Conservation (phyloP, 2,888 invertebrate species). For the Phyto melanocephala region DNA sequence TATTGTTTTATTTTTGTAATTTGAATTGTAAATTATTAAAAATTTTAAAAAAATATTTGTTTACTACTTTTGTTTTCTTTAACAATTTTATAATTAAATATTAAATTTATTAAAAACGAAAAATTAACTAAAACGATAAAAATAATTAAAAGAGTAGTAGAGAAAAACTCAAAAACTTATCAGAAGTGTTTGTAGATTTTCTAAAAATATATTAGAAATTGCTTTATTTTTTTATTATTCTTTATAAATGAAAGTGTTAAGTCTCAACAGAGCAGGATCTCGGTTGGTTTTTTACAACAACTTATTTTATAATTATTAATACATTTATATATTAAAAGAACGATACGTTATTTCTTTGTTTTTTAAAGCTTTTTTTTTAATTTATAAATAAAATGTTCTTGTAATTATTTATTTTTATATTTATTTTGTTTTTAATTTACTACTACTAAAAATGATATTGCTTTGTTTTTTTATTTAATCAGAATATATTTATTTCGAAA, state of each 20-base stretch:
- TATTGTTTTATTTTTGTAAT: constrained; percentile 32
- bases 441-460: constrained; percentile 26
- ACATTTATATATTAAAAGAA: constrained; percentile 65
- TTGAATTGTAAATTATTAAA: constrained; percentile 38
- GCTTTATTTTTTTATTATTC: constrained; percentile 56
- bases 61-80: constrained; percentile 17
- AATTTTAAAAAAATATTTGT: constrained; percentile 27
- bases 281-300: constrained; percentile 74
- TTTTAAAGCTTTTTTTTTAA: constrained; percentile 49
- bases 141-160: constrained; percentile 29
- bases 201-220: constrained; percentile 25
- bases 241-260: constrained; percentile 56
- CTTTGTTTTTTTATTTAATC: constrained; percentile 33
- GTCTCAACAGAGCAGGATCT: constrained; percentile 77
- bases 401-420: constrained; percentile 65
- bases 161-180: constrained; percentile 1
- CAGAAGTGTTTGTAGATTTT: constrained; percentile 49
- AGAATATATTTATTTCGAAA: constrained; percentile 60
- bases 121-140: constrained; percentile 52
- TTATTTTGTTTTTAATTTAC: constrained; percentile 51
- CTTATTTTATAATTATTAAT: constrained; percentile 67
- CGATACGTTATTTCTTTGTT: constrained; percentile 58
- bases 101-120: constrained; percentile 29
- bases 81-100: constrained; percentile 8
- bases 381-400: constrained; percentile 59